These are phyloP conservation scores for Chrysoperla carnea DNA, from an alignment of 1,140 invertebrate species.

Conservation along the genomic window DNA sequence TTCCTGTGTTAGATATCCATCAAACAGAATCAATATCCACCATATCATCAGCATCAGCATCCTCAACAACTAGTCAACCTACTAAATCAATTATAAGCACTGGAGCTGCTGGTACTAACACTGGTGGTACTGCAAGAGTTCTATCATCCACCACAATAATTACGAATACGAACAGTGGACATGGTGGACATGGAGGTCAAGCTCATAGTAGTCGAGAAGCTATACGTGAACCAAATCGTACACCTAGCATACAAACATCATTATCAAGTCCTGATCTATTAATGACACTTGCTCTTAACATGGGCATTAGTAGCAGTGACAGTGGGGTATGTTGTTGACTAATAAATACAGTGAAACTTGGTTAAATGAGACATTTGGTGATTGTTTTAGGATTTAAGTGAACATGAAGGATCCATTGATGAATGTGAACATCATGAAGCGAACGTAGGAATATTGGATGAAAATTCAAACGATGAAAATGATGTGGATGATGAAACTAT, in stretches of 20 bases:
- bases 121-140: neutral
- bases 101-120: neutral
- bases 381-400: slow-evolving; percentile 21
- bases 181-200: no score
- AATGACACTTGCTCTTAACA: no score
- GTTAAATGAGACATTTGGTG: no score
- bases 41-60: neutral
- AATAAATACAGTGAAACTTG: no score
- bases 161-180: no score
- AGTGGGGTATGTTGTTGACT: slow-evolving; percentile 10
- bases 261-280: no score
- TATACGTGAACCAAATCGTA: no score
- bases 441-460: slow-evolving; percentile 21
- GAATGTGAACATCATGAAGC: slow-evolving; percentile 26
- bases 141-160: no score
- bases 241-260: no score
- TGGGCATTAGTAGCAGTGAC: slow-evolving; percentile 25
- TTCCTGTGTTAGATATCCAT: neutral
- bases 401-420: slow-evolving; percentile 43
- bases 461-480: slow-evolving; percentile 22
- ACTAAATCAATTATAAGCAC: neutral
- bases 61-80: neutral
- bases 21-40: neutral
- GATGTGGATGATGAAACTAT: slow-evolving; percentile 49
- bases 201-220: no score